Conservation (phyloP, 2,113 vertebrate genomes). For the Thymallus thymallus region DNA sequence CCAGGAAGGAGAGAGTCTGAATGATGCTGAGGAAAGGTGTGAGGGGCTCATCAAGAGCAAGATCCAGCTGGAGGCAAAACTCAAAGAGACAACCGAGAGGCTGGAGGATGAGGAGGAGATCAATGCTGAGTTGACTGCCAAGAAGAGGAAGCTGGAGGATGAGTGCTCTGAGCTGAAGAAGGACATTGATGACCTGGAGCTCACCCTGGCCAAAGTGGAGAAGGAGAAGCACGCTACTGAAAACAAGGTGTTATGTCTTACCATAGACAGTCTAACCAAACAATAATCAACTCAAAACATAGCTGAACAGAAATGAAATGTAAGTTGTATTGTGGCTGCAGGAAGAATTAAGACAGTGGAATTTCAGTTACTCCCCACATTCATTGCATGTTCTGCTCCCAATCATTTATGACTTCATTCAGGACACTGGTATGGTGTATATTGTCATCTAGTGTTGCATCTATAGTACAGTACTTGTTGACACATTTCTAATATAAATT, state of each 20-base stretch:
- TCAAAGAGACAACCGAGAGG: constrained; percentile 1
- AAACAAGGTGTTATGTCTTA: not conserved
- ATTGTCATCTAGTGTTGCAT: too few relatives aligned
- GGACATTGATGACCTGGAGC: not conserved
- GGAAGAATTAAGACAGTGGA: too few relatives aligned
- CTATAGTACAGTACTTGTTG: too few relatives aligned
- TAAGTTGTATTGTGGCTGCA: too few relatives aligned
- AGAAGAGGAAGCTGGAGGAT: constrained; percentile 4
- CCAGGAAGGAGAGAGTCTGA: not conserved
- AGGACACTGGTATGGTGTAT: too few relatives aligned
- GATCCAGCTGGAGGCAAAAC: not conserved
- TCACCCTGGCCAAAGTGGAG: not conserved
- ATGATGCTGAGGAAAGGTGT: not conserved
- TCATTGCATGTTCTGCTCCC: not conserved
- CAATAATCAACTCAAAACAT: not conserved
- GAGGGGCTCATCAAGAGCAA: constrained; percentile 5
- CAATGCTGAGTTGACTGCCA: constrained; percentile 4
- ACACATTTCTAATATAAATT: accelerated
- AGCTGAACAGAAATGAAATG: too few relatives aligned
- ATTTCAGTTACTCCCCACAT: too few relatives aligned
- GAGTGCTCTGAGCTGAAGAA: not conserved
- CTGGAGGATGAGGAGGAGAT: constrained; percentile 5
- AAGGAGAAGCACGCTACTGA: constrained; percentile 1
- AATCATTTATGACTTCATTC: too few relatives aligned
- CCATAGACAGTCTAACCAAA: not conserved